Evolutionary conservation across 2,797 vertebrate species (phyloP).

Genomic region (Hippopotamyrus pictus): DNA sequence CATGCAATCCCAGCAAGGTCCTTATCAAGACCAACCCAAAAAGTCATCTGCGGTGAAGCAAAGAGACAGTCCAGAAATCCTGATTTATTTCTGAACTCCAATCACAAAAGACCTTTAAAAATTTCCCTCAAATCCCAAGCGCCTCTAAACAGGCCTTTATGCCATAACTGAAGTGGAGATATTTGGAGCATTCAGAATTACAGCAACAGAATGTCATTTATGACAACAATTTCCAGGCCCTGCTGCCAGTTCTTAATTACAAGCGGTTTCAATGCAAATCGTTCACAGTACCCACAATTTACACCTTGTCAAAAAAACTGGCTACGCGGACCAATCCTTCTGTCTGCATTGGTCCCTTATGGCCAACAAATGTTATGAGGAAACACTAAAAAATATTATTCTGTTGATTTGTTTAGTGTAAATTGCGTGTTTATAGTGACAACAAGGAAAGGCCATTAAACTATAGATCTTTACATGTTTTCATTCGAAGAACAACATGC

Average conservation of each 20-base stretch:
- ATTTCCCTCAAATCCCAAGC: slow-evolving; percentile 16
- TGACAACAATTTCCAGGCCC: slow-evolving; percentile 22
- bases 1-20: background rate
- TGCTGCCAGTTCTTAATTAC: slow-evolving; percentile 26
- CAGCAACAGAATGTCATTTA: slow-evolving; percentile 22
- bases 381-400: slow-evolving; percentile 18
- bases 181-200: slow-evolving; percentile 10
- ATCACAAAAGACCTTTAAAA: slow-evolving; percentile 9
- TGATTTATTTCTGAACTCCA: background rate
- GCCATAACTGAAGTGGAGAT: background rate
- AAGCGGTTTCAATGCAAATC: slow-evolving; percentile 15
- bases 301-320: slow-evolving; percentile 14
- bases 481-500: background rate
- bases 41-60: background rate
- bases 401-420: background rate
- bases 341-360: slow-evolving; percentile 19
- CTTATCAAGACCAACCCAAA: background rate
- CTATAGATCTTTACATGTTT: background rate
- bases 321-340: background rate
- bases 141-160: background rate
- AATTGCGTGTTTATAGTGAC: background rate
- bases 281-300: slow-evolving; percentile 23
- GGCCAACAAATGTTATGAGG: slow-evolving; percentile 27
- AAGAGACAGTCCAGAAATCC: background rate
- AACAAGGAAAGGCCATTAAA: background rate